Conservation (phyloP, 2,113 vertebrate genomes). For the Ochotona curzoniae region DNA sequence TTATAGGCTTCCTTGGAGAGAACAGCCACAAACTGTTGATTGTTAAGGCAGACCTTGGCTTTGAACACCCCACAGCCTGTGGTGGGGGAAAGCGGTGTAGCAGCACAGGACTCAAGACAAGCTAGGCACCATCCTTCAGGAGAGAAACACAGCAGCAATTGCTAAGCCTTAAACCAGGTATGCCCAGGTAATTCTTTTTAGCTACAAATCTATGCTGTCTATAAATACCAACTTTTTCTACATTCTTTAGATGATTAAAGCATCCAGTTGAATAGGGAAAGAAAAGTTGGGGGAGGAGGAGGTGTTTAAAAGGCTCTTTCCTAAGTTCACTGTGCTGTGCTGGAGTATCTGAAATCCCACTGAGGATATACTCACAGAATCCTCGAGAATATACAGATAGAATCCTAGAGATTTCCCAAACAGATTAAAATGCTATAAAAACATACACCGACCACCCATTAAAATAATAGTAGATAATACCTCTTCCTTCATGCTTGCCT, state of each 20-base stretch:
- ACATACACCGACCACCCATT: not conserved
- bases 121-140: not conserved
- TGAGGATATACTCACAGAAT: too few species aligned
- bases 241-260: too few species aligned
- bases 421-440: not conserved
- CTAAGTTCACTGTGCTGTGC: not conserved
- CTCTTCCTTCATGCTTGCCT: not conserved
- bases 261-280: not conserved
- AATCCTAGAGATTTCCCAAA: not conserved
- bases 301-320: not conserved
- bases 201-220: not conserved
- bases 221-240: conserved; percentile 51
- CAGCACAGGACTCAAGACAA: not conserved
- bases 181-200: not conserved
- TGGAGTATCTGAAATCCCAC: not conserved
- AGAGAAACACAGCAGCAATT: not conserved
- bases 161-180: not conserved
- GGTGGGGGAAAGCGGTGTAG: not conserved
- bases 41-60: not conserved
- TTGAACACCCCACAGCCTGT: not conserved
- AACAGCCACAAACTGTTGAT: not conserved
- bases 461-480: not conserved
- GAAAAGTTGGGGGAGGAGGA: not conserved
- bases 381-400: not conserved
- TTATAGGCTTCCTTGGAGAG: conserved; percentile 25